Conservation (phyloP, 2,797 vertebrate genomes). For the Rallus crepitans region DNA sequence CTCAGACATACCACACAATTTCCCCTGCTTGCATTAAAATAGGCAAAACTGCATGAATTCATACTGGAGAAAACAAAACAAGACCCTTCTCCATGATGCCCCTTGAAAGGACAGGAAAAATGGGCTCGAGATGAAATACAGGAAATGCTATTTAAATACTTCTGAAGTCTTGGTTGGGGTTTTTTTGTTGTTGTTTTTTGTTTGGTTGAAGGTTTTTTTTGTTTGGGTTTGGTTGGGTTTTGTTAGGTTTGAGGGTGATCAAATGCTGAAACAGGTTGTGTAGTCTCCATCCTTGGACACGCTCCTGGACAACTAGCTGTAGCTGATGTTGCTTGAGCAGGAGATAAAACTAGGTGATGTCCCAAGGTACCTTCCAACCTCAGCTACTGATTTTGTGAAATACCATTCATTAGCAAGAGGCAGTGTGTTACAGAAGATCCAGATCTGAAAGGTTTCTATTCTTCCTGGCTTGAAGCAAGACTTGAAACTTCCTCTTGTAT, state of each 20-base stretch:
- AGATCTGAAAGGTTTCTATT: background rate
- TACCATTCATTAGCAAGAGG: background rate
- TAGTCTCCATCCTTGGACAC: background rate
- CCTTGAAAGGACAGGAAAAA: background rate
- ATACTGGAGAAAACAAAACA: background rate
- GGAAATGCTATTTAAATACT: background rate
- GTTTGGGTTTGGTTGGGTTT: no score
- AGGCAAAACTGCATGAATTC: background rate
- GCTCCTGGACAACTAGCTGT: background rate
- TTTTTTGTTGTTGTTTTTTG: background rate
- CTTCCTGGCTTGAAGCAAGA: background rate
- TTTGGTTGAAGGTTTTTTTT: no score
- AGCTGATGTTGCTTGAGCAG: background rate
- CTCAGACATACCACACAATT: background rate
- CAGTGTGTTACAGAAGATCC: background rate
- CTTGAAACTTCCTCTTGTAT: background rate
- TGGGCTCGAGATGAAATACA: background rate
- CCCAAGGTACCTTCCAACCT: background rate
- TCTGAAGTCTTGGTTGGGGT: background rate
- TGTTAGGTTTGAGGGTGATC: no score
- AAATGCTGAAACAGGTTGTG: background rate
- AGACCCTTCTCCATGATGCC: background rate
- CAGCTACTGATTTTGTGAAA: background rate
- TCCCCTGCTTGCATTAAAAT: background rate
- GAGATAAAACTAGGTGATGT: background rate